Percentiles rank a stretch among this genome's conserved stretches.
These are phyloP conservation scores for Gobiocypris rarus DNA, from an alignment of 2,113 vertebrate genomes.

Conservation along the genomic window DNA sequence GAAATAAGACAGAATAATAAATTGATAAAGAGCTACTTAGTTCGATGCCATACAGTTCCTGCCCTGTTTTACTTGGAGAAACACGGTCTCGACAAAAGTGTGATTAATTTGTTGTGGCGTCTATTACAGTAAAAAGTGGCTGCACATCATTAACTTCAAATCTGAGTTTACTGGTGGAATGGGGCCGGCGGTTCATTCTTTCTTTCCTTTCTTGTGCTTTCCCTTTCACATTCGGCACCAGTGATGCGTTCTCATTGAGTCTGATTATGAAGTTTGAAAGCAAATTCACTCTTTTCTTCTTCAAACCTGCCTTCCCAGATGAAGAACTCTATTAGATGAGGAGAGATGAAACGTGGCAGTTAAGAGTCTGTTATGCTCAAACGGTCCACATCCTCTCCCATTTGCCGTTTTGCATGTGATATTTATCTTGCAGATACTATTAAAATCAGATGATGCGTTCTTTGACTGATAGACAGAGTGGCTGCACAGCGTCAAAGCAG, in stretches of 20 bases:
- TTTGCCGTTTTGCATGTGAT: slow-evolving; percentile 50
- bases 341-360: slow-evolving; percentile 44
- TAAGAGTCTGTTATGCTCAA: slow-evolving; percentile 41
- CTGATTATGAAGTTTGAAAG: slow-evolving; percentile 49
- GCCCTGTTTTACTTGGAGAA: slow-evolving; percentile 56
- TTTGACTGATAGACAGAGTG: slow-evolving; percentile 41
- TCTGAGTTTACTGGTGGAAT: slow-evolving; percentile 52
- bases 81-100: slow-evolving; percentile 48
- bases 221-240: not conserved
- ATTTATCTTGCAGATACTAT: slow-evolving; percentile 46
- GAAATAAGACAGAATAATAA: not conserved
- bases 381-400: slow-evolving; percentile 45
- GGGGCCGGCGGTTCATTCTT: slow-evolving; percentile 29
- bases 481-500: slow-evolving; percentile 24
- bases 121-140: slow-evolving; percentile 55
- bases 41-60: not conserved
- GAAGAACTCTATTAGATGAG: slow-evolving; percentile 36
- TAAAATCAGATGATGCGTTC: slow-evolving; percentile 47
- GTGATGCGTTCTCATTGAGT: slow-evolving; percentile 34
- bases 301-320: slow-evolving; percentile 38
- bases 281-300: slow-evolving; percentile 34
- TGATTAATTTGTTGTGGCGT: slow-evolving; percentile 57
- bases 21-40: slow-evolving; percentile 5
- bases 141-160: slow-evolving; percentile 66
- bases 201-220: slow-evolving; percentile 6